Base-by-base conservation (phyloP, 1,140 invertebrate genomes). In the Pogonomyrmex barbatus region DNA sequence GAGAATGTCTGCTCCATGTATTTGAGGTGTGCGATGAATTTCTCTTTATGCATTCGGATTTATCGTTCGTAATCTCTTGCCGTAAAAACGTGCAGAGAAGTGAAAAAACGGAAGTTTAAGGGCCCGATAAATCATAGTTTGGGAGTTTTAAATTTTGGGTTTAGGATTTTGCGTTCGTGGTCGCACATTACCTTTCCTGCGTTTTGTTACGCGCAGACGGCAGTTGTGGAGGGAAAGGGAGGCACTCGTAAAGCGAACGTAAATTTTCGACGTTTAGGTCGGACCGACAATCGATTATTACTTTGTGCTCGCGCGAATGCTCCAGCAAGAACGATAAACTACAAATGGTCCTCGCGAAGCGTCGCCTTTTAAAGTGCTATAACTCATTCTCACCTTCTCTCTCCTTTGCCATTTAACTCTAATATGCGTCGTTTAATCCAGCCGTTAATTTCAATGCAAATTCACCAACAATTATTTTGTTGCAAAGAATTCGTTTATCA, bases 321-420 rank as follows among this genome's bases (percentile, higher is more conserved):
- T 86, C 78, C 36, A 82, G 81, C 58, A 81, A 65, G 50, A 78
- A 84, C 85, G 88, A 89, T 89, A 89, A 89, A 89, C 76, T 65
- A 89, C 77, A 17, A 87, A 89, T 78, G 88, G 88, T 79, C 84
- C 52, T 78, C 71, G 89, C 78, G 76, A 89, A 87, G 89, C 90
- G 88, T 89, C 88, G 87, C 83, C 86, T 91, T 92, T 93, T 92
- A 93, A 93, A 88, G 86, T 90, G 85, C 86, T 88, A 84, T 93
- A 92, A 92, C 87, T 93, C 92, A 90, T 82, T 65, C 90, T 87
- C 89, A 47, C 42, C 67, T 73, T 82, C 47, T 77, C 42, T 75
- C 71, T 54, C 60, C 39, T 45, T 42, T 88, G n/a, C 71, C 67
- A 56, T 47, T 89, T 87, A 82, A 89, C 81, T 89, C 39, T 71